Conservation (phyloP, 2,888 invertebrate genomes). For the Endotricha flammealis region DNA sequence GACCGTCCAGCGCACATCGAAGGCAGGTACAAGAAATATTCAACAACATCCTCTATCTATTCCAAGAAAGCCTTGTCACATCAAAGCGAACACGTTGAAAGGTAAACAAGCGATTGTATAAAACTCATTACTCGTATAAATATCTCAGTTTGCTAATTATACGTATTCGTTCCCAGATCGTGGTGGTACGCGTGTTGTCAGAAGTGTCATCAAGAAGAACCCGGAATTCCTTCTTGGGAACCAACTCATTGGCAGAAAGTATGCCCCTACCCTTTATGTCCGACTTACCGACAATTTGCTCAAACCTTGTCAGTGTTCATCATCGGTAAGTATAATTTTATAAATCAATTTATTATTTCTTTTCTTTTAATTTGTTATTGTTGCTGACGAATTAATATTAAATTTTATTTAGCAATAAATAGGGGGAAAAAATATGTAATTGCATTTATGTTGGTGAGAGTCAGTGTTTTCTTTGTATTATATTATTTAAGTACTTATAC, state of each 20-base stretch:
- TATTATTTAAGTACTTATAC: too few relatives aligned
- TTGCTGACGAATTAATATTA: too few relatives aligned
- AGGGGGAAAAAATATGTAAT: too few relatives aligned
- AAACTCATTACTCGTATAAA: neutral
- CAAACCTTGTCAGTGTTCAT: conserved; percentile 84
- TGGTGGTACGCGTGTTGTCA: conserved; percentile 91
- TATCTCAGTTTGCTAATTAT: neutral
- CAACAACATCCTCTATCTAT: conserved; percentile 70
- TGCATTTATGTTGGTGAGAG: too few relatives aligned
- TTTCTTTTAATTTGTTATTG: too few relatives aligned
- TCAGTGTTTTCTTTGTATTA: too few relatives aligned
- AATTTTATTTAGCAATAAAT: too few relatives aligned
- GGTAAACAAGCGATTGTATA: conserved; percentile 36
- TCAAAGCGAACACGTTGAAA: conserved; percentile 70
- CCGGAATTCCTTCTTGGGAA: conserved; percentile 87
- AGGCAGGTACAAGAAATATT: conserved; percentile 73
- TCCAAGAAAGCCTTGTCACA: conserved; percentile 71
- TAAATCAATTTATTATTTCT: too few relatives aligned
- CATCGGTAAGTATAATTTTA: conserved; percentile 73
- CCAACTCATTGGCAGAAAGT: conserved; percentile 88
- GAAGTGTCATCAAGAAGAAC: conserved; percentile 86
- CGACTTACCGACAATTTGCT: conserved; percentile 90
- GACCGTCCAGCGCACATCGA: conserved; percentile 71
- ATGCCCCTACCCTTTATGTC: conserved; percentile 91
- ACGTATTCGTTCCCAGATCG: conserved; percentile 74